phyloP scores from a whole-genome alignment of 2,797 vertebrate genomes.

The Todus mexicanus region DNA sequence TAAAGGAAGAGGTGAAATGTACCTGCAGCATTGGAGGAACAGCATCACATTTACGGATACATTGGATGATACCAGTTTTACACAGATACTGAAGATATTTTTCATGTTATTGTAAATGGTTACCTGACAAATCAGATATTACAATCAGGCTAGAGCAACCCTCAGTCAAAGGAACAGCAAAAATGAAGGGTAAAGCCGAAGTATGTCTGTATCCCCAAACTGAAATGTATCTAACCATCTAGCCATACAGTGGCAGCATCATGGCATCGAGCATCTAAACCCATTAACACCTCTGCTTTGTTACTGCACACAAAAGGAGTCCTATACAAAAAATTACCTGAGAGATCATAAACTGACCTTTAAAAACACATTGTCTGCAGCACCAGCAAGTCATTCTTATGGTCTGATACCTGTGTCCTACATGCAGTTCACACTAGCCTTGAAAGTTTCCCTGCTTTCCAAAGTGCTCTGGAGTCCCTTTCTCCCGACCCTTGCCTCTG shows the following conservation, averaged over 20 bases:
- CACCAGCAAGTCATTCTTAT: background rate
- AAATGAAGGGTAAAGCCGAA: background rate
- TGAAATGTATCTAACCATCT: no score
- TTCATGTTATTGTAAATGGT: background rate
- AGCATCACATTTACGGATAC: background rate
- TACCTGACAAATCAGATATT: background rate
- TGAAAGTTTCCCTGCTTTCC: background rate
- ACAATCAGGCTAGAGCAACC: background rate
- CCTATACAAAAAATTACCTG: background rate
- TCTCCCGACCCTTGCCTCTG: background rate
- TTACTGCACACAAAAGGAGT: background rate
- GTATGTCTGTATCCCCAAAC: background rate
- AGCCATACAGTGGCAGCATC: background rate
- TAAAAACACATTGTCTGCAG: background rate
- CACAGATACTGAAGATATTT: background rate
- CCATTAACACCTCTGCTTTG: background rate
- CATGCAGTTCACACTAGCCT: background rate
- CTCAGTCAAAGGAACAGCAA: background rate
- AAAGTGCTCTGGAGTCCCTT: background rate
- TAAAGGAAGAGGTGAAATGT: background rate
- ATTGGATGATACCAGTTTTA: background rate
- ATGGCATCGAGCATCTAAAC: background rate
- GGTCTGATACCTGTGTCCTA: background rate
- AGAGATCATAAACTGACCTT: background rate
- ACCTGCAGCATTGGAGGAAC: background rate